Conservation (phyloP, 1,140 invertebrate genomes). For the Globodera rostochiensis region DNA sequence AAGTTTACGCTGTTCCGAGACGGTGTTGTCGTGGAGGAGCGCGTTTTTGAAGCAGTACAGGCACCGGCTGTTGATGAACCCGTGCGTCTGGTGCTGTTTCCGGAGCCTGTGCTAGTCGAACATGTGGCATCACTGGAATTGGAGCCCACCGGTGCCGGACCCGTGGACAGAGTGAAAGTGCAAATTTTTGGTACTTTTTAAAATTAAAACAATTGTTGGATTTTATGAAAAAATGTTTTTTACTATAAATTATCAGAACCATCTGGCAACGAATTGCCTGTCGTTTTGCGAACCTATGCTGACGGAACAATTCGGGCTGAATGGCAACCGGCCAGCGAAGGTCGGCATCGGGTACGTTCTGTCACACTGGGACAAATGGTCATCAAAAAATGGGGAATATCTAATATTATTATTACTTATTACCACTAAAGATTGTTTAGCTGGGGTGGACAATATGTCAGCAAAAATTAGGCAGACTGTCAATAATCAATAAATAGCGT, state of each 20-base stretch:
- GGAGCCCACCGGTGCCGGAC: conserved; percentile 39
- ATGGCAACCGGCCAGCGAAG: conserved; percentile 65
- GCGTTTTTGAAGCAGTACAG: conserved; percentile 27
- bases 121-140: conserved; percentile 53
- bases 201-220: conserved; percentile 25
- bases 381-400: too few relatives aligned
- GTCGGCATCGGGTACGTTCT: conserved; percentile 20
- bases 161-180: conserved; percentile 45
- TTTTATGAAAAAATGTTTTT: conserved; percentile 24
- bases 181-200: conserved; percentile 52
- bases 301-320: conserved; percentile 77
- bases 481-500: too few relatives aligned
- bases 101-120: conserved; percentile 51
- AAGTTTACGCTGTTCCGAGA: conserved; percentile 37
- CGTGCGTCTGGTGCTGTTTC: conserved; percentile 32
- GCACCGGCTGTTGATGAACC: conserved; percentile 26
- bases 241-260: conserved; percentile 46
- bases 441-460: too few relatives aligned
- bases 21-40: conserved; percentile 34
- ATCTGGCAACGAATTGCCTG: conserved; percentile 30
- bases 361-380: too few relatives aligned
- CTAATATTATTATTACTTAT: too few relatives aligned
- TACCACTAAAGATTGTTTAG: too few relatives aligned
- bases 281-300: conserved; percentile 30
- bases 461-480: too few relatives aligned